Evolutionary conservation across 2,797 vertebrate genomes (phyloP), one percentile per base, ranked within the genome.

Genomic region (Balearica regulorum): DNA sequence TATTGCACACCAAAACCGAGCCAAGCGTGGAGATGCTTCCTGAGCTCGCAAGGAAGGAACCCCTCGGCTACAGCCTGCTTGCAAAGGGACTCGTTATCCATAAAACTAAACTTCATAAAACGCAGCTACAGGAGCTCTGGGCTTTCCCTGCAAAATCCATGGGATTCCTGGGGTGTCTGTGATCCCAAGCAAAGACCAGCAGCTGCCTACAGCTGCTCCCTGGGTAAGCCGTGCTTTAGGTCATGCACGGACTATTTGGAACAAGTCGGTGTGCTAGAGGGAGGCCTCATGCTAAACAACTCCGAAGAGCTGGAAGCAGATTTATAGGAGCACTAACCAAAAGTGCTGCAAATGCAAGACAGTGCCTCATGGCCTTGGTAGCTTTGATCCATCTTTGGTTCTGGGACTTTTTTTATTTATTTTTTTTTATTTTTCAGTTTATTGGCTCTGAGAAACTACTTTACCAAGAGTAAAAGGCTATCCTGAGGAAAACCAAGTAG

Each of bases 161-260:
- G 53, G 62, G 68, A 90, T 87, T 87, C 83, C 78, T 62, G 86
- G 70, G 78, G 64, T 78, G 89, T 55, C 79, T 73, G 79, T 46
- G 73, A 72, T 82, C 66, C 66, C 58, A 55, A 83, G 69, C 41
- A 62, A 60, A 72, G 73, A 13, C 53, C 60, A 71, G 92, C 89
- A 95, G 86, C 92, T 95, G 92, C 10, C 51, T 57, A 18, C 87
- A 83, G 79, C 94, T 92, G 83, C 83, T 95, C 89, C 49, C 55
- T 28, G 41, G 5, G 0, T 26, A 48, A 87, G 75, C 83, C 39
- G 4, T 33, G 44, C 64, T 71, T 76, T 33, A 28, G 80, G 83
- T 91, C 82, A 72, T 0, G 39, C 44, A 54, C 0, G 4, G 76
- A 58, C 44, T 69, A 11, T 58, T 70, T 85, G 91, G 84, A 91